Conservation (phyloP, 2,797 vertebrate species). For the Manis pentadactyla region DNA sequence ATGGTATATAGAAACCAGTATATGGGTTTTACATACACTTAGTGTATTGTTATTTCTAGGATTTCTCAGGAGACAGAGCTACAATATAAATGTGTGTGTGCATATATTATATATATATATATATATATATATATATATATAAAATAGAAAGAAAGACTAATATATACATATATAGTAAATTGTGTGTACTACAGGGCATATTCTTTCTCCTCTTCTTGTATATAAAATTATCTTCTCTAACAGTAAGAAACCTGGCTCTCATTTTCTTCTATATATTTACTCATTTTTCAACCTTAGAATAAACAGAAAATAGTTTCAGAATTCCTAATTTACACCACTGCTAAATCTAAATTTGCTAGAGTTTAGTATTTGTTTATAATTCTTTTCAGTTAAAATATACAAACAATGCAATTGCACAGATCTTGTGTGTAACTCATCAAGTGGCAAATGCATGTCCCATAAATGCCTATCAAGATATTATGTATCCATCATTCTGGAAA, state of each 20-base stretch:
- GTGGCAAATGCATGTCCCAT: not conserved
- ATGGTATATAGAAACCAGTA: not conserved
- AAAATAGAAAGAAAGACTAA: not conserved
- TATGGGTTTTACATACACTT: not conserved
- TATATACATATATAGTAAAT: not conserved
- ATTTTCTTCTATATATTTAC: not conserved
- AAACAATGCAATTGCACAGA: not conserved
- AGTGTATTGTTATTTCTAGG: not conserved
- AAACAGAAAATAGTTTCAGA: conserved; percentile 1
- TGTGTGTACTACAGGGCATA: too few species aligned
- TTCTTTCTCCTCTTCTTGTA: not conserved
- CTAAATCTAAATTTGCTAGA: conserved; percentile 3
- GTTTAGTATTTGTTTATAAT: not conserved
- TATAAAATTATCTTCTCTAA: not conserved
- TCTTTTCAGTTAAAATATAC: not conserved
- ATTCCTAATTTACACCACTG: not conserved
- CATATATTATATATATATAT: too few species aligned
- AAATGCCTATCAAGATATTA: not conserved
- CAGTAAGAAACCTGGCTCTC: not conserved
- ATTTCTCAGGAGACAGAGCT: not conserved
- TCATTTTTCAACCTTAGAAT: not conserved
- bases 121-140: not conserved
- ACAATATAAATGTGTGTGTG: not conserved
- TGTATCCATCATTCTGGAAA: not conserved
- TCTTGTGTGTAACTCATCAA: conserved; percentile 8